A percentile compares a stretch with the other conserved stretches of the same genome.
Evolutionary conservation across 2,113 vertebrate genomes (phyloP).

Genomic region (Chlorodrepanis virens): DNA sequence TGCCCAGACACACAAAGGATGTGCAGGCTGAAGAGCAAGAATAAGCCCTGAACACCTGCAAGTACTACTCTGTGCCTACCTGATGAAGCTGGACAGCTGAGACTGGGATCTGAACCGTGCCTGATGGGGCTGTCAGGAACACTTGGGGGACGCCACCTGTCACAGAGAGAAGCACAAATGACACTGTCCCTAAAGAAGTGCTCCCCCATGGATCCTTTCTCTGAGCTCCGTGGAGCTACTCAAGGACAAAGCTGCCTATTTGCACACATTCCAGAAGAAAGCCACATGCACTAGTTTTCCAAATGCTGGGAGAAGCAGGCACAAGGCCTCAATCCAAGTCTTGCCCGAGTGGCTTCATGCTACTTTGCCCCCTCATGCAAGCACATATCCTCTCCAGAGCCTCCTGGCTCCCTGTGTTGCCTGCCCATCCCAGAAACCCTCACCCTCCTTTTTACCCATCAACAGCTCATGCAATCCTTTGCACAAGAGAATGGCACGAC

Average conservation of each 20-base stretch:
- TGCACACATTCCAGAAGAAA: background rate
- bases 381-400: background rate
- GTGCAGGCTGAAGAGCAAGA: background rate
- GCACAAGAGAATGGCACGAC: fast-evolving
- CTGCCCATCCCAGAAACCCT: background rate
- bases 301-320: background rate
- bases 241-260: background rate
- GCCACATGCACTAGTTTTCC: background rate
- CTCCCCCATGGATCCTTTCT: background rate
- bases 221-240: background rate
- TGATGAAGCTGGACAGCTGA: constrained; percentile 97
- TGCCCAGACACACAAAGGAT: background rate
- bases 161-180: background rate
- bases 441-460: background rate
- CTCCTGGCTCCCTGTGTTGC: background rate
- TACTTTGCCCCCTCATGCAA: background rate
- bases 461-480: background rate
- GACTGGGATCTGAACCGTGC: constrained; percentile 96
- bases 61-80: constrained; percentile 73
- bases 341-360: background rate
- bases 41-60: background rate
- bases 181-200: background rate
- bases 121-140: constrained; percentile 92
- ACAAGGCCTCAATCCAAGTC: background rate
- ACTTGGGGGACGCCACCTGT: constrained; percentile 91